Base-by-base conservation (phyloP, 2,797 vertebrate genomes). In the Takifugu ocellatus region DNA sequence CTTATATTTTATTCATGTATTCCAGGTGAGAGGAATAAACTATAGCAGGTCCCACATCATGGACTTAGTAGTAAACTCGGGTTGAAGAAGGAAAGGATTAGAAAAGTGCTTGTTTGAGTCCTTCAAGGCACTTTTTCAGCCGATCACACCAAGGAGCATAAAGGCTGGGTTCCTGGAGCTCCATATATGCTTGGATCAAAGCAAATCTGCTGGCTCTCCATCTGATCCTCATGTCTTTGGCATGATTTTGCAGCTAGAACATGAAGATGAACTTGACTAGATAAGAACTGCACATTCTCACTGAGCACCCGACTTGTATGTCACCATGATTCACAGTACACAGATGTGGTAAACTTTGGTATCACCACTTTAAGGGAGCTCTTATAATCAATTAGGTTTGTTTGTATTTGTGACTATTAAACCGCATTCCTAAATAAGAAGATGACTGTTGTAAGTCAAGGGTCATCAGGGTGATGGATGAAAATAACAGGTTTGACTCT, bases 1-100 rank as follows among this genome's bases (percentile, higher is more conserved):
- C 45, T 73, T 47, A 81, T 80, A 68, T 75, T 70, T 55, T 74
- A 80, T 82, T 85, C 68, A 81, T 79, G 63, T 54, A 58, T 80
- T 79, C 70, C 63, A 62, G 71, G 65, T 59, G 74, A 68, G 54
- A 49, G 51, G 59, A 71, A 65, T 50, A 42, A 5, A 52, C 51
- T 61, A 66, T 59, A 67, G 50, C 59, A 12, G 33, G 71, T 29
- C 27, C 4, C 7, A 29, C 27, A 29, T 29, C 27, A 4, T 29
- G 61, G 64, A 63, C 9, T 49, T 43, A 3, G 50, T 51, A 62
- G 72, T 71, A 51, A 68, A 61, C 57, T 65, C 51, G 33, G 61
- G 49, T 16, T 4, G 6, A 16, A 36, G 59, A 63, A 4, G 51
- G 55, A 48, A 61, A 46, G 53, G 25, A 27, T 44, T 52, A 48